These are phyloP conservation scores for Hylaea fasciaria DNA, from an alignment of 2,888 invertebrate genomes.

Conservation along the genomic window DNA sequence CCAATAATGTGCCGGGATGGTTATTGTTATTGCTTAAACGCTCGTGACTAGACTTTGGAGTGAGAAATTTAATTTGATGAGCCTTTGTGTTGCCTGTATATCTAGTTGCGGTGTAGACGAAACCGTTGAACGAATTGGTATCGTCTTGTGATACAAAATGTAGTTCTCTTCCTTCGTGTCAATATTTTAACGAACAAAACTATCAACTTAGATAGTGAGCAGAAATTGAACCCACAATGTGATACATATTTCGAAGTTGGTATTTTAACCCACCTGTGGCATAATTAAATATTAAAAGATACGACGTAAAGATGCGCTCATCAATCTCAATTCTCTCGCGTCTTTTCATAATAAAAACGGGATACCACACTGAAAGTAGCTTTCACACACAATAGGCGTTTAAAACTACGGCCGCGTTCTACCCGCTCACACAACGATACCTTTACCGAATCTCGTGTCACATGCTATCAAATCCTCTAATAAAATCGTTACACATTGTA, in stretches of 20 bases:
- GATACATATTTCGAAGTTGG: no score
- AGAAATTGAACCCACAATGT: no score
- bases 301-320: no score
- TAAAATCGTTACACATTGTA: background rate
- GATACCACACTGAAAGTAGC: conserved; percentile 4
- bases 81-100: conserved; percentile 13
- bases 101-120: background rate
- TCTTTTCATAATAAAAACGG: conserved; percentile 2
- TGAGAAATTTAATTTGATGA: conserved; percentile 21
- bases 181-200: no score
- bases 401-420: background rate
- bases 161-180: no score
- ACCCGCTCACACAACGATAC: background rate
- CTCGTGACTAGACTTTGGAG: conserved; percentile 24
- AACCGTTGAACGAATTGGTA: no score
- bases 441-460: background rate
- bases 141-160: no score
- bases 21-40: conserved; percentile 26
- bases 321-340: background rate
- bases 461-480: background rate
- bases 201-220: no score
- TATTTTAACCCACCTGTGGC: no score
- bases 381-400: background rate
- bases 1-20: conserved; percentile 22
- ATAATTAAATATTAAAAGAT: no score